Conservation (phyloP, 2,113 vertebrate species). For the Galbula dea region DNA sequence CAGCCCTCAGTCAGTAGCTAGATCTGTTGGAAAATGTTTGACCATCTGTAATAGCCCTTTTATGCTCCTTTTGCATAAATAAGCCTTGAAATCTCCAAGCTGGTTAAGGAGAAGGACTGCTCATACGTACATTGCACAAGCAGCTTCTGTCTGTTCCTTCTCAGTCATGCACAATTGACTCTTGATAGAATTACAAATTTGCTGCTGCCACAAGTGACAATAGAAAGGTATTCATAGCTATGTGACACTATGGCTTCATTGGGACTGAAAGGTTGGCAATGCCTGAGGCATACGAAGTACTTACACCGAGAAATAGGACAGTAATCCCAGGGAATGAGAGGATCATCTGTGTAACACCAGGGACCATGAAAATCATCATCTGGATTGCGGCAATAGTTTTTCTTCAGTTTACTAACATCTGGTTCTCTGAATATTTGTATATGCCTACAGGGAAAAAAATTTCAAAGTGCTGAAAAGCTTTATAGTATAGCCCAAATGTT, state of each 20-base stretch:
- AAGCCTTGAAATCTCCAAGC: slow-evolving; percentile 32
- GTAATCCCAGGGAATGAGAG: slow-evolving; percentile 92
- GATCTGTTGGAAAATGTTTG: slow-evolving; percentile 43
- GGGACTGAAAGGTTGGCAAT: neutral
- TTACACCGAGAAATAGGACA: slow-evolving; percentile 91
- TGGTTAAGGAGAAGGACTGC: slow-evolving; percentile 25
- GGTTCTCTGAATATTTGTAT: slow-evolving; percentile 79
- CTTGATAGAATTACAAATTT: neutral
- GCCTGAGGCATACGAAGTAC: slow-evolving; percentile 55
- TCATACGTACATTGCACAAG: slow-evolving; percentile 28
- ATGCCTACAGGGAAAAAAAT: slow-evolving; percentile 71
- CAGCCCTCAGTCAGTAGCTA: slow-evolving; percentile 18
- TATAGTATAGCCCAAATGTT: slow-evolving; percentile 46
- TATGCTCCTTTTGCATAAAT: slow-evolving; percentile 35
- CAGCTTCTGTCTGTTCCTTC: slow-evolving; percentile 3
- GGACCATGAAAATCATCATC: slow-evolving; percentile 96
- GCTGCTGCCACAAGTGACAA: neutral
- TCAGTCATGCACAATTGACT: neutral
- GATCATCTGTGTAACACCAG: slow-evolving; percentile 94
- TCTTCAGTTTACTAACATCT: slow-evolving; percentile 81
- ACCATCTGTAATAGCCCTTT: slow-evolving; percentile 34
- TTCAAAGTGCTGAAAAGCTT: slow-evolving; percentile 41
- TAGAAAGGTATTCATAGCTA: neutral
- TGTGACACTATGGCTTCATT: neutral
- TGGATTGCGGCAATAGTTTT: slow-evolving; percentile 93